These are phyloP conservation scores for Heliconius ismenius DNA, from an alignment of 2,888 invertebrate genomes.

Conservation along the genomic window DNA sequence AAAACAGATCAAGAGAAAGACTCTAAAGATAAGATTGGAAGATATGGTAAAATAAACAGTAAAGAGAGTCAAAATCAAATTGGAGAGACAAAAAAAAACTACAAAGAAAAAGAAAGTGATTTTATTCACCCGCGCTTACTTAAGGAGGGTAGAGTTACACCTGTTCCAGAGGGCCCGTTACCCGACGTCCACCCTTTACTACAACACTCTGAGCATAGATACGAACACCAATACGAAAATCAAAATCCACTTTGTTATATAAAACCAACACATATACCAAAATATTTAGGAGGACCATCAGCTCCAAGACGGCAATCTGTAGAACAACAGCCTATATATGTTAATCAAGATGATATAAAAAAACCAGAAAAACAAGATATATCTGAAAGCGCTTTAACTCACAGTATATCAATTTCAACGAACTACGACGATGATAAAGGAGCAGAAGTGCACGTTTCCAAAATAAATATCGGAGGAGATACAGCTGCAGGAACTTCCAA, in stretches of 20 bases:
- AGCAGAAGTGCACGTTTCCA: conserved; percentile 82
- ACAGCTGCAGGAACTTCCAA: conserved; percentile 54
- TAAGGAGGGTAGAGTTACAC: conserved; percentile 78
- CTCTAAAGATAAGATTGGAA: conserved; percentile 56
- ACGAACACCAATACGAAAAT: conserved; percentile 84
- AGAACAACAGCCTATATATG: conserved; percentile 75
- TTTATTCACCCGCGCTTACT: conserved; percentile 75
- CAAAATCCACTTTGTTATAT: conserved; percentile 78
- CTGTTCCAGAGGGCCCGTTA: conserved; percentile 72
- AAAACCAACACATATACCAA: conserved; percentile 83
- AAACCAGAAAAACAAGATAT: conserved; percentile 61
- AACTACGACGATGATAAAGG: conserved; percentile 65
- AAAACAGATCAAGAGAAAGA: conserved; percentile 66
- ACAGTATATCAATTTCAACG: conserved; percentile 75
- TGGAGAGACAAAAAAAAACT: conserved; percentile 80
- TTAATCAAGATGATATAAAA: conserved; percentile 74
- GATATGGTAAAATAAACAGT: conserved; percentile 72
- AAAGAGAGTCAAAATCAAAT: conserved; percentile 70
- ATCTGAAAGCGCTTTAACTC: conserved; percentile 72
- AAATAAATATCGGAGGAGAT: conserved; percentile 76
- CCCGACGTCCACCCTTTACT: conserved; percentile 85
- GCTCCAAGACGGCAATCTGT: conserved; percentile 65
- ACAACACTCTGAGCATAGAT: conserved; percentile 90
- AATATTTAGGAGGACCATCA: conserved; percentile 82
- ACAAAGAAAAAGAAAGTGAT: conserved; percentile 82